Conservation (phyloP, 2,797 vertebrate species). For the Neostethus bicornis region DNA sequence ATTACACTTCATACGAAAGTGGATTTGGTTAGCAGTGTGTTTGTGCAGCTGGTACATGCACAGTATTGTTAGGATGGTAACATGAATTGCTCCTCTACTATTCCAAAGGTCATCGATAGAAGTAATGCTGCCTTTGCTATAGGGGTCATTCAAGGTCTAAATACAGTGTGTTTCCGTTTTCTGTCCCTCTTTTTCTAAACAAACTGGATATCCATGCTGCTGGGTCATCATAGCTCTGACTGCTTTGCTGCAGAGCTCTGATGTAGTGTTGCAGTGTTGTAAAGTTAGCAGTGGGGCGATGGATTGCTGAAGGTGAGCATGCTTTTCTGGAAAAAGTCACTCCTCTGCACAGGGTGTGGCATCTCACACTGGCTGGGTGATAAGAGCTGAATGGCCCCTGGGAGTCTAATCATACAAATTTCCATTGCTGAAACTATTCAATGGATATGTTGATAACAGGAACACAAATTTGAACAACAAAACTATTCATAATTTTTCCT, state of each 20-base stretch:
- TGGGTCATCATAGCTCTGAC: slow-evolving; percentile 59
- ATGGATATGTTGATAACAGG: slow-evolving; percentile 47
- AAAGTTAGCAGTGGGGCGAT: slow-evolving; percentile 40
- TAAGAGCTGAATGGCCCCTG: slow-evolving; percentile 66
- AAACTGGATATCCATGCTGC: slow-evolving; percentile 41
- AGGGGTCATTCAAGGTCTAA: slow-evolving; percentile 60
- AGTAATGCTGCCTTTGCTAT: slow-evolving; percentile 40
- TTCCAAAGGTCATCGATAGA: slow-evolving; percentile 60
- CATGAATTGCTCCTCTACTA: slow-evolving; percentile 26
- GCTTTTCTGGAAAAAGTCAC: slow-evolving; percentile 63
- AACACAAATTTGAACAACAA: slow-evolving; percentile 5
- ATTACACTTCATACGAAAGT: not conserved
- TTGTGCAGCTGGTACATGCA: not conserved
- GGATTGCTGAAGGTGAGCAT: slow-evolving; percentile 62
- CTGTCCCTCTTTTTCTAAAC: slow-evolving; percentile 19
- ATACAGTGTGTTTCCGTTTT: slow-evolving; percentile 21
- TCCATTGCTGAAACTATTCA: slow-evolving; percentile 28
- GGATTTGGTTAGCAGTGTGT: not conserved
- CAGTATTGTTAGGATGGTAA: slow-evolving; percentile 8
- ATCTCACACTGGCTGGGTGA: slow-evolving; percentile 53
- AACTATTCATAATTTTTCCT: not conserved
- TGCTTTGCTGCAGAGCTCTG: slow-evolving; percentile 54
- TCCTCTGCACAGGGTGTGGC: slow-evolving; percentile 69
- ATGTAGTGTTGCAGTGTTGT: slow-evolving; percentile 53
- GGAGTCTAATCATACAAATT: slow-evolving; percentile 62